Evolutionary conservation across 2,888 invertebrate genomes (phyloP).

Genomic region (Tenthredo amoena): DNA sequence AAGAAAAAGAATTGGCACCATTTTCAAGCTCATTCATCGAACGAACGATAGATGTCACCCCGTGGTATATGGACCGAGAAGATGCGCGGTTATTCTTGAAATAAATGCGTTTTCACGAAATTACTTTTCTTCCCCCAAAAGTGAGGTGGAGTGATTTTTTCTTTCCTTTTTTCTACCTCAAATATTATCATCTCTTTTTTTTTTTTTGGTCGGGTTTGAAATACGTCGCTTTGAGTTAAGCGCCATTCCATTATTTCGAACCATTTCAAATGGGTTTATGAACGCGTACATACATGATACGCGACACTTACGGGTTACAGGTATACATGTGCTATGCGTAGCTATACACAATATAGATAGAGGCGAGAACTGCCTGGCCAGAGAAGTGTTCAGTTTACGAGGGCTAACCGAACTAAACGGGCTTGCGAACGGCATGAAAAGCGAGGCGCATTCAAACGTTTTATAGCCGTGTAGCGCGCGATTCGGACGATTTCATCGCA

Average conservation of each 20-base stretch:
- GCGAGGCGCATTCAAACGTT: conserved; percentile 41
- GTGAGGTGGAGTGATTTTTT: not conserved
- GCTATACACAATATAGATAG: not conserved
- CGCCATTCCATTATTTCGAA: not conserved
- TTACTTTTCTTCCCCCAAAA: not conserved
- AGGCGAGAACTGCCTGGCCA: not conserved
- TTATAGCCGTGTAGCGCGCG: conserved; percentile 41
- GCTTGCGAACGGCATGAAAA: conserved; percentile 43
- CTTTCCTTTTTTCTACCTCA: not conserved
- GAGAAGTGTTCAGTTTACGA: conserved; percentile 48
- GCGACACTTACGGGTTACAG: not conserved
- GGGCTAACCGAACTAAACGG: conserved; percentile 49
- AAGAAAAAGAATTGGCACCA: conserved; percentile 17
- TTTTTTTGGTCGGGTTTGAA: not conserved
- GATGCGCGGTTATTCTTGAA: not conserved
- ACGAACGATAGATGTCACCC: conserved; percentile 22
- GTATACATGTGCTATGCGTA: not conserved
- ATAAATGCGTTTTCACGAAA: conserved; percentile 12
- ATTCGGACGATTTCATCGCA: conserved; percentile 46
- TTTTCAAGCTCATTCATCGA: conserved; percentile 15
- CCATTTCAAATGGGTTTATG: not conserved
- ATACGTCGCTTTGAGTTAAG: not conserved
- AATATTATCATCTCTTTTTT: not conserved
- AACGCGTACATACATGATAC: not conserved
- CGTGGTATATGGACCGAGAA: not conserved